Evolutionary conservation across 2,888 invertebrate genomes (phyloP), one percentile per base, ranked within the genome.

Genomic region (Hyposoter didymator): DNA sequence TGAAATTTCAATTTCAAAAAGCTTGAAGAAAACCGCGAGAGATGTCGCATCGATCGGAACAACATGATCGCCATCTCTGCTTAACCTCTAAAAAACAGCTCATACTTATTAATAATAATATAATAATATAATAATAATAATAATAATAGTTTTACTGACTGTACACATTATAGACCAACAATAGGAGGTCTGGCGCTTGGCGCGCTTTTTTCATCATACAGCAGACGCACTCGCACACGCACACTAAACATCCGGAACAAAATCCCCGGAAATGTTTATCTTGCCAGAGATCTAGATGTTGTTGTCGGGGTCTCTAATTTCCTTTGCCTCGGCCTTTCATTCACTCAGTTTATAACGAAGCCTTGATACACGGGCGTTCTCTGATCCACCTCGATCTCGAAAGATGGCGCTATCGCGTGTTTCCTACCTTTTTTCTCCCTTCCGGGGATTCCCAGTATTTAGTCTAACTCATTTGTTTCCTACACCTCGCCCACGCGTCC

Each of bases 101-200:
- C 59, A 39, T 55, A 35, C 59, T 73, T 43, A 59, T 43, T 59
- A 72, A 73, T 73, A 59, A 59, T 43, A 47, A 55, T 59, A 76
- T 39, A 39, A 39, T 39, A 39, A 8, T 8, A 93, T 94, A 94
- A 93, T 94, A 93, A 86, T 85, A 86, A 93, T 93, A 85, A 93
- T 94, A 94, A 93, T 93, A 94, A 93, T 94, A 94, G 92, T 73
- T 93, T 94, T 92, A 93, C 93, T 93, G 94, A 94, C 94, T 94
- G 93, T 94, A 94, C 93, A 94, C 92, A 91, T 94, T 93, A 94
- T 93, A 93, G 94, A 93, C 94, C 94, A 93, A 93, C 93, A 93
- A 94, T 93, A 93, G 92, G 91, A 92, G 93, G 93, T 93, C 93
- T 93, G 91, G 91, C 93, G 92, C 92, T 91, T 90, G 89, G 91